Percentiles rank a stretch among this genome's conserved stretches.
Evolutionary conservation across 2,797 vertebrate species (phyloP).

Genomic region (Ispidina lecontei): DNA sequence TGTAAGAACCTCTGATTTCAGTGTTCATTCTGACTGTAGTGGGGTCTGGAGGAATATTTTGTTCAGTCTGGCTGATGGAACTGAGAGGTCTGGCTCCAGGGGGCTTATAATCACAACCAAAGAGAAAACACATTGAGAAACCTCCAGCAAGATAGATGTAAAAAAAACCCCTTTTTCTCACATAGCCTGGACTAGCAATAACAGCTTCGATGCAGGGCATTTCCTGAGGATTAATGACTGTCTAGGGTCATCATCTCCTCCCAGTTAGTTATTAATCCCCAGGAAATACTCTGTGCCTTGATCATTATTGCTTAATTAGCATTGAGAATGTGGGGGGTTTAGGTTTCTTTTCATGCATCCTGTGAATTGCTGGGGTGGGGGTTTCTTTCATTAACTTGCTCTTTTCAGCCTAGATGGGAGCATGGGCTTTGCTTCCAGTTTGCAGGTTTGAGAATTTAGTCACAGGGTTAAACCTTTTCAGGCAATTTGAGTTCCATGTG

Average conservation of each 20-base stretch:
- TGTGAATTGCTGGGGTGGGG: slow-evolving; percentile 50
- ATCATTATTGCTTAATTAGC: slow-evolving; percentile 78
- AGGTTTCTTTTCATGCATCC: slow-evolving; percentile 71
- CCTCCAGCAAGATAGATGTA: not conserved
- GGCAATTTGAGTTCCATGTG: slow-evolving; percentile 54
- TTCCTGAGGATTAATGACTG: slow-evolving; percentile 83
- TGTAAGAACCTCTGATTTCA: not conserved
- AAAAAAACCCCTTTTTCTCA: slow-evolving; percentile 47
- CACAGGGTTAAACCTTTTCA: slow-evolving; percentile 61
- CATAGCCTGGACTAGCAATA: slow-evolving; percentile 73
- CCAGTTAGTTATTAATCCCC: slow-evolving; percentile 80
- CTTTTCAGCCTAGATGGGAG: slow-evolving; percentile 56
- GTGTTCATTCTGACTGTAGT: not conserved
- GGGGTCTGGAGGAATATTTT: not conserved
- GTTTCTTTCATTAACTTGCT: slow-evolving; percentile 70
- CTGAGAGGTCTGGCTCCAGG: not conserved
- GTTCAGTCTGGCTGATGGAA: not conserved
- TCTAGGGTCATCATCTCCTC: slow-evolving; percentile 81
- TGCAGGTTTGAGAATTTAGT: slow-evolving; percentile 56
- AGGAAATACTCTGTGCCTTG: slow-evolving; percentile 80
- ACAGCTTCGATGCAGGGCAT: slow-evolving; percentile 74
- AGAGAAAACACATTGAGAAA: slow-evolving; percentile 40
- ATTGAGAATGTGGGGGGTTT: slow-evolving; percentile 71
- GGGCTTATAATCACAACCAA: not conserved
- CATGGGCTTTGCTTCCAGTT: slow-evolving; percentile 34